Base-by-base conservation (phyloP, 1,140 invertebrate genomes). In the Bombyx mandarina region DNA sequence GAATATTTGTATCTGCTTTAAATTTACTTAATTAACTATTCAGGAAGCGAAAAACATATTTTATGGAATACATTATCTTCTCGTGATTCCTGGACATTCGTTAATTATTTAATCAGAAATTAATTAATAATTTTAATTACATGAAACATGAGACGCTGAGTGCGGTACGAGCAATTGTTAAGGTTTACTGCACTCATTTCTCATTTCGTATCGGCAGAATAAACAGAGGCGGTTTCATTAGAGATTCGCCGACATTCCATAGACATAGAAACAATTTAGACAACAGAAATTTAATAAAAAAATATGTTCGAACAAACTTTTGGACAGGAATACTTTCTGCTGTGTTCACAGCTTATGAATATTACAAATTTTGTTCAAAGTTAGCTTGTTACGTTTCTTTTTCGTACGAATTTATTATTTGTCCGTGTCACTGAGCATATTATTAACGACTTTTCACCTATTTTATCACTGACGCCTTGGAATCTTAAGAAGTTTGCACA, bases 161-260 rank as follows among this genome's bases (percentile, higher is more conserved):
- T 51, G 42, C 22, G 42, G 18, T 47, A 26, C 52, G 46, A 52
- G 55, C 66, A 65, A 74, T 78, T 71, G 69, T 75, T 69, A 79
- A 74, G 71, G 71, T 67, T 79, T 74, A 67, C 68, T 73, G 75
- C 66, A 77, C 70, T 71, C 71, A 69, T 75, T 75, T 78, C 74
- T 82, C 77, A 79, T 79, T 78, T 75, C 68, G 69, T 69, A 78
- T 82, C 65, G 69, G 59, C 71, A 78, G 63, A 82, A 79, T 77
- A 77, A 82, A 79, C 74, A 78, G 61, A 65, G 53, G 58, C 68
- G 71, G 74, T 82, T 82, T 79, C 73, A 79, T 79, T 75, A 82
- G 66, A 75, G 69, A 77, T 74, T 77, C 66, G 57, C 65, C 68
- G 66, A 60, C 73, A 63, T 57, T 54, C 67, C 69, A 71, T 62